Percentiles rank a stretch among this genome's conserved stretches.
Conservation (phyloP, 2,113 vertebrate genomes). For the Tragulus kanchil region DNA sequence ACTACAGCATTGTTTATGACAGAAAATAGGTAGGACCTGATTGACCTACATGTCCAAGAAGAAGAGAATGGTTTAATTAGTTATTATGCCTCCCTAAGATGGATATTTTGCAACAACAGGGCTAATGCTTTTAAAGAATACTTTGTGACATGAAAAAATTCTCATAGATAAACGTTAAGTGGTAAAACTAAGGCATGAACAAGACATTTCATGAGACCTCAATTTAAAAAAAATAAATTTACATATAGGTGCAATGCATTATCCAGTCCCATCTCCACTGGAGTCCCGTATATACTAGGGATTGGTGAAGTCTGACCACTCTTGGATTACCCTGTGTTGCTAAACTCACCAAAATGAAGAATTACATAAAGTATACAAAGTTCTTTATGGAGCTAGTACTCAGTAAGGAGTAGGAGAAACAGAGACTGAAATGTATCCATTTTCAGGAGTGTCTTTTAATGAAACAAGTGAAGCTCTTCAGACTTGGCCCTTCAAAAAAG, state of each 20-base stretch:
- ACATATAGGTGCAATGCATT: not conserved
- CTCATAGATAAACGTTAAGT: not conserved
- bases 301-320: not conserved
- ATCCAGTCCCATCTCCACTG: not conserved
- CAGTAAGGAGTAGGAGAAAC: not conserved
- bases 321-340: not conserved
- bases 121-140: slow-evolving; percentile 49
- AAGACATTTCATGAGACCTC: not conserved
- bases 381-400: not conserved
- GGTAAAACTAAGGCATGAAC: not conserved
- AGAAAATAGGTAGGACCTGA: not conserved
- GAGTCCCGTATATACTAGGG: not conserved
- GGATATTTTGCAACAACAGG: slow-evolving; percentile 27
- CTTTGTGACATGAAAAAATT: slow-evolving; percentile 12
- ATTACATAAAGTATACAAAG: not conserved
- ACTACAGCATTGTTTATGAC: not conserved
- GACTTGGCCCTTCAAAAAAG: slow-evolving; percentile 6
- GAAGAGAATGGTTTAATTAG: slow-evolving; percentile 37
- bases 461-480: slow-evolving; percentile 22
- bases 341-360: slow-evolving; percentile 29
- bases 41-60: not conserved
- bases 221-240: slow-evolving; percentile 21
- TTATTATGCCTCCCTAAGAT: not conserved
- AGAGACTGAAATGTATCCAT: not conserved
- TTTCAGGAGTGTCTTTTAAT: not conserved